Percentiles rank a stretch among this genome's conserved stretches.
phyloP scores from a whole-genome alignment of 1,140 invertebrate species.

The Lordiphosa clarofinis region DNA sequence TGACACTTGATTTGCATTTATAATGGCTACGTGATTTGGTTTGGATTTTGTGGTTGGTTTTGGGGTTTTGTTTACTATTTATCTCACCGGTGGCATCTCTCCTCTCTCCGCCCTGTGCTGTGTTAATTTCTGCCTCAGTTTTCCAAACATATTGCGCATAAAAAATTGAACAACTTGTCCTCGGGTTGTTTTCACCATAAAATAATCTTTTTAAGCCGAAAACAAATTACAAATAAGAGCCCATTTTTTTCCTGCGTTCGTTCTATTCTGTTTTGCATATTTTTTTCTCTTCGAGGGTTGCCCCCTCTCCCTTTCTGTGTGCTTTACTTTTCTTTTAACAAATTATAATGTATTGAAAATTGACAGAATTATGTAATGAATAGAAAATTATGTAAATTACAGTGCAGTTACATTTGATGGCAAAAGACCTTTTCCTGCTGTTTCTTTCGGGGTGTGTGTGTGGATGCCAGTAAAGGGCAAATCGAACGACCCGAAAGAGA shows the following conservation, averaged over 20 bases:
- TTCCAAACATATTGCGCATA: constrained; percentile 62
- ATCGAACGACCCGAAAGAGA: constrained; percentile 5
- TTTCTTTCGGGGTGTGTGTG: neutral
- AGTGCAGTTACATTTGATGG: constrained; percentile 79
- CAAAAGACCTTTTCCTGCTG: constrained; percentile 52
- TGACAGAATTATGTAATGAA: constrained; percentile 80
- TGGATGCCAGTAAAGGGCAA: constrained; percentile 1
- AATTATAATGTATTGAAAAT: constrained; percentile 80
- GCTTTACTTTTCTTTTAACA: constrained; percentile 49
- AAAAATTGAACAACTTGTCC: constrained; percentile 59
- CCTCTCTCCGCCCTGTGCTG: constrained; percentile 10
- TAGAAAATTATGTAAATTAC: constrained; percentile 80
- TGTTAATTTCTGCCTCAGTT: constrained; percentile 38
- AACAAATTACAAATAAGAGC: constrained; percentile 73
- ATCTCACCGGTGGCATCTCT: constrained; percentile 21
- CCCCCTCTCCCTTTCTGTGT: constrained; percentile 7
- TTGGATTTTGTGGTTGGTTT: constrained; percentile 26
- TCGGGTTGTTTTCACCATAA: constrained; percentile 73
- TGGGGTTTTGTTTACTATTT: constrained; percentile 13
- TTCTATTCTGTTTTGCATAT: constrained; percentile 52
- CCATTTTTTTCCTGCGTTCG: constrained; percentile 37
- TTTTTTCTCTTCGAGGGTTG: constrained; percentile 26
- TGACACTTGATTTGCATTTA: constrained; percentile 76
- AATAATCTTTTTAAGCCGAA: constrained; percentile 77
- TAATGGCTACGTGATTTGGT: constrained; percentile 66